phyloP scores from a whole-genome alignment of 2,888 invertebrate species.

The Tipula unca region DNA sequence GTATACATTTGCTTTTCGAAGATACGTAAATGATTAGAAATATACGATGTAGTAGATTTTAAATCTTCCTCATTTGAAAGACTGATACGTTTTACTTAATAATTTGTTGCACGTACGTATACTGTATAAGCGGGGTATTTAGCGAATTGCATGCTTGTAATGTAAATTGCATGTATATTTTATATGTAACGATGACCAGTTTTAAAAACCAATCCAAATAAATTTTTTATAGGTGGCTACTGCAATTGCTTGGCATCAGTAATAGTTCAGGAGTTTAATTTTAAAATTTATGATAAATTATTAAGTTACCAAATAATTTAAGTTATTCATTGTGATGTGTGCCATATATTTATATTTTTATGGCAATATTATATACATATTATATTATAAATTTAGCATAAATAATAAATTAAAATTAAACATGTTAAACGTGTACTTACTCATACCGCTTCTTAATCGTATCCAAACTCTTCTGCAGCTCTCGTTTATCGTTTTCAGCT shows the following conservation, averaged over 20 bases:
- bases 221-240: slow-evolving; percentile 29
- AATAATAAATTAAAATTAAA: not conserved
- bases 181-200: not conserved
- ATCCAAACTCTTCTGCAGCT: slow-evolving; percentile 47
- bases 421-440: slow-evolving; percentile 33
- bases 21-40: slow-evolving; percentile 14
- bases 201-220: not conserved
- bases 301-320: slow-evolving; percentile 8
- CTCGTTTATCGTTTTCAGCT: slow-evolving; percentile 48
- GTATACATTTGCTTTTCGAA: slow-evolving; percentile 29
- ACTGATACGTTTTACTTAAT: not conserved
- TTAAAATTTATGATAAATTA: not conserved
- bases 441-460: slow-evolving; percentile 51
- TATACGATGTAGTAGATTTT: not conserved
- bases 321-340: slow-evolving; percentile 18
- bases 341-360: not conserved
- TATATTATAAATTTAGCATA: not conserved
- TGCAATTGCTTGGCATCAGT: slow-evolving; percentile 28
- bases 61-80: not conserved
- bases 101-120: not conserved
- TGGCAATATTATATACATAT: slow-evolving; percentile 14
- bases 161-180: not conserved
- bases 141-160: not conserved
- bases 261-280: slow-evolving; percentile 16
- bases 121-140: not conserved